These are phyloP conservation scores for Anguilla pacifica DNA, from an alignment of 2,797 vertebrate genomes.

Conservation along the genomic window DNA sequence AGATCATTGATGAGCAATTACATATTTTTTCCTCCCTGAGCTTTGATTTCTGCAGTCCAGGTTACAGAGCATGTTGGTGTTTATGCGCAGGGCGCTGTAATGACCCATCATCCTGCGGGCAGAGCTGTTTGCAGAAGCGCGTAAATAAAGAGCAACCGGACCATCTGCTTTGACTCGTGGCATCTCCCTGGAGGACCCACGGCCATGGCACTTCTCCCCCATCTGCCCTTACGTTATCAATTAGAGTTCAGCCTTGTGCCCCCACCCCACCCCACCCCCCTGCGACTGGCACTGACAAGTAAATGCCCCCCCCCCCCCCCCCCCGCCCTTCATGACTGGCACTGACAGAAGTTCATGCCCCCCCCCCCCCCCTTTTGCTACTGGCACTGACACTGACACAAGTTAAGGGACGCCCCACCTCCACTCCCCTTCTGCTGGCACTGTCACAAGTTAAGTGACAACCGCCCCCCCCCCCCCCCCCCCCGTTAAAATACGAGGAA, in stretches of 20 bases:
- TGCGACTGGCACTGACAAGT: conserved; percentile 78
- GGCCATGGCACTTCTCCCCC: conserved; percentile 74
- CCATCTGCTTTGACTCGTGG: conserved; percentile 98
- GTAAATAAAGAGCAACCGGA: conserved; percentile 96
- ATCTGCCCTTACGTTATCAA: conserved; percentile 99
- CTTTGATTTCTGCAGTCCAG: conserved; percentile 83
- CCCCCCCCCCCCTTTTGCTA: conserved; percentile 54
- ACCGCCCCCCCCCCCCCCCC: conserved; percentile 34
- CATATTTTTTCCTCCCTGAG: conserved; percentile 65
- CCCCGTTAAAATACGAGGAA: conserved; percentile 72
- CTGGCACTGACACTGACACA: conserved; percentile 70
- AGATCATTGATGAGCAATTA: conserved; percentile 80
- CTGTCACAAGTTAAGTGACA: too few relatives aligned
- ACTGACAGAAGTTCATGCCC: conserved; percentile 80
- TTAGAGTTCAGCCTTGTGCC: conserved; percentile 90
- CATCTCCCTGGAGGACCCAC: conserved; percentile 84
- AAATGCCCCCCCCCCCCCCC: conserved; percentile 54
- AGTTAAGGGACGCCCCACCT: conserved; percentile 29
- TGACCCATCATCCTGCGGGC: conserved; percentile 93
- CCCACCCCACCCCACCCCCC: conserved; percentile 45
- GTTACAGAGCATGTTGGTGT: conserved; percentile 99
- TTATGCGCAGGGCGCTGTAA: conserved; percentile 92
- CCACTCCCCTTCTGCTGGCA: too few relatives aligned
- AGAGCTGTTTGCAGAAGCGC: conserved; percentile 83
- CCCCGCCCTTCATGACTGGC: conserved; percentile 65